phyloP scores from a whole-genome alignment of 1,140 invertebrate genomes.

The Dinoponera quadriceps region DNA sequence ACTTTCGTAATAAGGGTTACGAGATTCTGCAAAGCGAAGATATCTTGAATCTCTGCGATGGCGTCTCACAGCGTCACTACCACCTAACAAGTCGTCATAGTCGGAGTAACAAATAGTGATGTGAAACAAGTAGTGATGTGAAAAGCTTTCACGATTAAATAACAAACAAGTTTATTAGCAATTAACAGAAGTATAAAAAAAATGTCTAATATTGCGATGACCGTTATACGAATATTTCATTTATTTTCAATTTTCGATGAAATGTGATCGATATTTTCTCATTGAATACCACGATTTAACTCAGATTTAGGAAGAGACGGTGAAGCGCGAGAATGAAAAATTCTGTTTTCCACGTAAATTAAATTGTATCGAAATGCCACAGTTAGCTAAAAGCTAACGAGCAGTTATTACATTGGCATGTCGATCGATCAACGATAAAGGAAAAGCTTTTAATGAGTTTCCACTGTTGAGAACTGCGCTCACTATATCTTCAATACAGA shows the following conservation, averaged over 20 bases:
- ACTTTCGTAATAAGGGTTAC: constrained; percentile 50
- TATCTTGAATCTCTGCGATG: constrained; percentile 28
- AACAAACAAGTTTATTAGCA: not conserved
- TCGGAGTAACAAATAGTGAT: not conserved
- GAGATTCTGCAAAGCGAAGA: constrained; percentile 20
- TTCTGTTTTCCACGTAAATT: constrained; percentile 15
- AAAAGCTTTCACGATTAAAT: not conserved
- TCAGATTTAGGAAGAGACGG: not conserved
- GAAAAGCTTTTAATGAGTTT: constrained; percentile 51
- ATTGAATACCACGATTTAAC: constrained; percentile 5
- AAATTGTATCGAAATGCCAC: constrained; percentile 48
- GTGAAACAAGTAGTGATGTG: not conserved
- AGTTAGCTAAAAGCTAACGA: constrained; percentile 38
- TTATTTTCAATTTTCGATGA: not conserved
- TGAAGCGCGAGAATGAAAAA: constrained; percentile 1
- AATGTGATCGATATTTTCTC: not conserved
- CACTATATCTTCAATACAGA: constrained; percentile 14
- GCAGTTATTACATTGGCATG: constrained; percentile 39
- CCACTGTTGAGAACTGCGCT: not conserved
- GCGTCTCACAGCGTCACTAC: constrained; percentile 14
- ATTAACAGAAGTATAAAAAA: not conserved
- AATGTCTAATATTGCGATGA: not conserved
- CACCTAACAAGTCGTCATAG: not conserved
- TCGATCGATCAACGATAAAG: constrained; percentile 31
- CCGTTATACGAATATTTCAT: not conserved